These are phyloP conservation scores for Dendroctonus ponderosae DNA, from an alignment of 1,140 invertebrate species.

Conservation along the genomic window DNA sequence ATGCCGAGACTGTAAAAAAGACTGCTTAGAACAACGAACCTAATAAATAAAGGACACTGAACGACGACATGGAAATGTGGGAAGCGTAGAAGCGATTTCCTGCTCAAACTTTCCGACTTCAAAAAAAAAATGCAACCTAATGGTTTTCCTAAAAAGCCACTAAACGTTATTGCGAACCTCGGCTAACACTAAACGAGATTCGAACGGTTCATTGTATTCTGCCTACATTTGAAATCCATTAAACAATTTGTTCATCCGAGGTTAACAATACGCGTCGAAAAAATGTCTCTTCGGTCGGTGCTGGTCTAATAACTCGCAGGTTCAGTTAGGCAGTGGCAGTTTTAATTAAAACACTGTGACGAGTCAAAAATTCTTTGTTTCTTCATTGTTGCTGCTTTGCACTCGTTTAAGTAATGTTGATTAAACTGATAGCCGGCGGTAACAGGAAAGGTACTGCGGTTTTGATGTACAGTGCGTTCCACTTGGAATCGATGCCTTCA, in stretches of 20 bases:
- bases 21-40: too few relatives aligned
- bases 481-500: too few relatives aligned
- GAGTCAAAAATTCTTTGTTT: conserved; percentile 25
- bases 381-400: conserved; percentile 3
- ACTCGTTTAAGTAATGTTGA: conserved; percentile 7
- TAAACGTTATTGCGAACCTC: too few relatives aligned
- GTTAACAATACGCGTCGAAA: conserved; percentile 16
- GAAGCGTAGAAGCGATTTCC: too few relatives aligned
- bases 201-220: conserved; percentile 14
- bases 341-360: conserved; percentile 18
- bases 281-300: conserved; percentile 18
- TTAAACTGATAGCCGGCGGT: conserved; percentile 2
- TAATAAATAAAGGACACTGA: too few relatives aligned
- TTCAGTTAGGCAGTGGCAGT: conserved; percentile 20
- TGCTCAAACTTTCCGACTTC: too few relatives aligned
- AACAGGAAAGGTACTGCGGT: conserved; percentile 1
- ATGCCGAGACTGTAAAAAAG: too few relatives aligned
- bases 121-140: too few relatives aligned
- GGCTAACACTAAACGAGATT: not conserved
- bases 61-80: too few relatives aligned
- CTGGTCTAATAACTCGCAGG: conserved; percentile 24
- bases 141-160: too few relatives aligned
- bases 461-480: not conserved
- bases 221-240: conserved; percentile 6
- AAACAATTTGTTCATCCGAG: conserved; percentile 15